Base-by-base conservation (phyloP, 1,140 invertebrate species). In the Lepidurus couesii region DNA sequence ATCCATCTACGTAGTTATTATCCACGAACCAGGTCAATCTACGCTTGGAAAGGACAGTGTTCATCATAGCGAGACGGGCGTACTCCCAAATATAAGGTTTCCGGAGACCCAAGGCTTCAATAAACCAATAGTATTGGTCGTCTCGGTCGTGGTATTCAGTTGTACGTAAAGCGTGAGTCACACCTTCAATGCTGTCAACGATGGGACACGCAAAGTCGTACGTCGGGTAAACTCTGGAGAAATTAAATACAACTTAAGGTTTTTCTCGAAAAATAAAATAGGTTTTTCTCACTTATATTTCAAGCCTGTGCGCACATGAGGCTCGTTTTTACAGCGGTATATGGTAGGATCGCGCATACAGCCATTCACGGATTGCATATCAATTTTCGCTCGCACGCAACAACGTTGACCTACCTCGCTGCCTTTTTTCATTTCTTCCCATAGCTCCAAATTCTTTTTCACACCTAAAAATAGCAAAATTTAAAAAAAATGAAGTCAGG, bases 201-300 rank as follows among this genome's bases (percentile, higher is more conserved):
- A 99, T 98, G 5, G 98, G 98, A 86, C 98, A 99, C 1, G 98
- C 97, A 88, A 99, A 99, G 87, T 99, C 98, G 84, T 99, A 99
- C 0, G 98, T 99, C 42, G 98, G 98, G 87, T 99, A 99, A 5
- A 98, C 97, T 83, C 96, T 98, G 84, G 3, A 85, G 89, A 83
- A 80, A 81, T 80, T 16, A 81, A 78, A 34, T 34, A 0, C 45
- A 81, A 21, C 80, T n/a, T 10, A 42, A 34, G 78, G 34, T 80
- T 78, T 21, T 26, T n/a, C 42, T 47, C 1, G 9, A 34, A 9
- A 65, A 73, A n/a, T 34, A 16, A 4, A 42, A 9, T 42, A 73
- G 13, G n/a, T 44, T 73, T 43, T 53, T 84, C 88, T 84, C 87
- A 96, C 95, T 98, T 98, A 86, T 99, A 99, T 88, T 98, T 96